phyloP scores from a whole-genome alignment of 2,113 vertebrate species.

The rat (Rattus norvegicus) region GRCr8 NC_086026.1:98009501-98010000 shows the following conservation, averaged over 20 bases:
- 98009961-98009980: neutral
- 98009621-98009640: neutral
- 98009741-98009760: neutral
- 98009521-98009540: neutral
- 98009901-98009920: neutral
- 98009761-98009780: neutral
- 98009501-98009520: neutral
- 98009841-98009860: neutral
- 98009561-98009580: neutral
- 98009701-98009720: neutral
- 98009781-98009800: neutral
- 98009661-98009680: neutral
- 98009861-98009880: neutral
- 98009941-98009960: neutral
- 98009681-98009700: neutral
- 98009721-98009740: conserved; percentile 2
- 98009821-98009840: conserved; percentile 1
- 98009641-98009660: conserved; percentile 51
- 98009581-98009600: neutral
- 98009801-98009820: neutral
- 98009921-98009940: conserved; percentile 19
- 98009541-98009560: conserved; percentile 34
- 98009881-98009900: neutral
- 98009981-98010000: conserved; percentile 22
- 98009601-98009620: neutral